Conservation (phyloP, 1,140 invertebrate genomes). For the Neoseiulus cucumeris region DNA sequence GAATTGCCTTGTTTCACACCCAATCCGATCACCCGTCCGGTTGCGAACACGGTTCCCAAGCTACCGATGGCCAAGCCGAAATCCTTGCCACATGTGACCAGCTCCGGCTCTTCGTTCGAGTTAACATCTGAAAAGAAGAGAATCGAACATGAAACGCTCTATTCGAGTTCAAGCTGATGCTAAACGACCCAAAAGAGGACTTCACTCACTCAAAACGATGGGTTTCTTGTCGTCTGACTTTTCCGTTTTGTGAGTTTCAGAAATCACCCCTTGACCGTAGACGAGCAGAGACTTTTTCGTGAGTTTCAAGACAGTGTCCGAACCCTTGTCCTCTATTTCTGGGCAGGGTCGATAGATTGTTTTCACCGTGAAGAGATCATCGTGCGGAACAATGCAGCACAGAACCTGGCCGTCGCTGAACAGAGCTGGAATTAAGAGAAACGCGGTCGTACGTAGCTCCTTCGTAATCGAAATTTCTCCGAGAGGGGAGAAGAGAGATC, state of each 20-base stretch:
- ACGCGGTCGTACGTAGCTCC: too few species aligned
- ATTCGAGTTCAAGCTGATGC: too few species aligned
- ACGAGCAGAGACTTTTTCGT: constrained; percentile 9
- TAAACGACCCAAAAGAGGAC: too few species aligned
- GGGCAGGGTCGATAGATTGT: background rate
- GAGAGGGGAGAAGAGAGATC: background rate
- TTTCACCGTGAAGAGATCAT: background rate
- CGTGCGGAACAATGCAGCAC: background rate
- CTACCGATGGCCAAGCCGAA: constrained; percentile 55
- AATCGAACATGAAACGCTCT: too few species aligned
- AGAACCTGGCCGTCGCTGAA: constrained; percentile 4
- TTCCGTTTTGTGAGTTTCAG: background rate
- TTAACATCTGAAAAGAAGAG: too few species aligned
- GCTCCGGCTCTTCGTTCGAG: constrained; percentile 43
- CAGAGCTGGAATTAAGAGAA: background rate
- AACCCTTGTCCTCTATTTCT: background rate
- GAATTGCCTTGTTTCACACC: constrained; percentile 44
- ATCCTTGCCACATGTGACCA: constrained; percentile 54
- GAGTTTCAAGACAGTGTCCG: background rate
- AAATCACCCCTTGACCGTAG: background rate
- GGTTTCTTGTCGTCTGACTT: too few species aligned
- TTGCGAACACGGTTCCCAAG: constrained; percentile 45
- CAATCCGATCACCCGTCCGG: constrained; percentile 49
- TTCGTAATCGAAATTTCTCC: too few species aligned
- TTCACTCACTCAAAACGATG: too few species aligned